Evolutionary conservation across 2,113 vertebrate species (phyloP), one percentile per base, ranked within the genome.

Genomic region (Polypterus bichir): DNA sequence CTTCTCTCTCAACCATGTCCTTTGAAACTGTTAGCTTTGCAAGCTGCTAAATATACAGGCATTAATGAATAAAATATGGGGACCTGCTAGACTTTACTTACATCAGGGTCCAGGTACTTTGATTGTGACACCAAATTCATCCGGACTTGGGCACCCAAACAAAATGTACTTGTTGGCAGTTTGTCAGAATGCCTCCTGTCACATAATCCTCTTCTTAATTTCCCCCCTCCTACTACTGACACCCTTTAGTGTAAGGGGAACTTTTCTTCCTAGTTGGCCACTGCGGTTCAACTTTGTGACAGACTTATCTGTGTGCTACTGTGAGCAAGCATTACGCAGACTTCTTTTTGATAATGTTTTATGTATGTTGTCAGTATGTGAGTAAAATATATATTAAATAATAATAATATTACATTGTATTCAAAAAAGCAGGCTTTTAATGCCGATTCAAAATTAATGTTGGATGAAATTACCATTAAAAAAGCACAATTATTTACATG

Each of bases 31-130:
- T 57, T 72, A 57, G 51, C 52, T 67, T 54, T 54, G 11, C 49
- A 8, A 74, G 57, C 54, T 73, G 59, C 62, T 69, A 68, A 48
- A 70, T 71, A 71, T 72, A 60, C 49, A 70, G 56, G n/a, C 57
- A 62, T 62, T 57, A 58, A 66, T 69, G 62, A 74, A 71, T 74
- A 71, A 71, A 75, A 65, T 49, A 27, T 66, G 60, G 54, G 6
- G 4, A 66, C 70, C 58, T 67, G 3, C 53, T 78, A 75, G 66
- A 67, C 57, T 73, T 75, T 69, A 64, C 59, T 72, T 71, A 53
- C 3, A 51, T 8, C 7, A 58, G 54, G 9, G 45, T 62, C 61
- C 62, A 61, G 0, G 0, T 66, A 56, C 47, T 68, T 64, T 47
- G 56, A 66, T 60, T 75, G 48, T 64, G 57, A 69, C 56, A 64